Evolutionary conservation across 2,888 invertebrate species (phyloP).

Genomic region (Heliconius erato): DNA sequence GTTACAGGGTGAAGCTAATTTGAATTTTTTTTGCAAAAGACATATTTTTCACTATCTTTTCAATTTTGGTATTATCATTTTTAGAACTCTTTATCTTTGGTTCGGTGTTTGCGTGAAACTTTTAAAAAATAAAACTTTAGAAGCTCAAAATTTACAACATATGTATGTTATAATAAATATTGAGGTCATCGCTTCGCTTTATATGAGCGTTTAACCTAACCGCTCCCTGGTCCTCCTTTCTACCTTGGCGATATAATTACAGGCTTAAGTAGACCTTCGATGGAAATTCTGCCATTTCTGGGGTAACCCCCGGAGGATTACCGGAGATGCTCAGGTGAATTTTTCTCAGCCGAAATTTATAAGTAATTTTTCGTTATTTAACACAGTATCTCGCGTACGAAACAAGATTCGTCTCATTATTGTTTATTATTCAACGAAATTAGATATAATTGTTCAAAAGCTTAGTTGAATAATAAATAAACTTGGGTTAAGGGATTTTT

Average conservation of each 20-base stretch:
- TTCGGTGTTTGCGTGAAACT: too few relatives aligned
- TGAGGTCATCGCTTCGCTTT: slow-evolving; percentile 11
- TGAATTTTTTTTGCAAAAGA: too few relatives aligned
- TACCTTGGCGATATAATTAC: slow-evolving; percentile 68
- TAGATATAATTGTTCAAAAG: background rate
- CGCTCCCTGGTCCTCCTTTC: slow-evolving; percentile 49
- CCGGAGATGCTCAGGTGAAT: slow-evolving; percentile 49
- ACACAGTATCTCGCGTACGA: slow-evolving; percentile 15
- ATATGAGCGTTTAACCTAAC: slow-evolving; percentile 43
- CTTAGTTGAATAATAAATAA: background rate
- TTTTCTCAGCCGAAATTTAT: slow-evolving; percentile 43
- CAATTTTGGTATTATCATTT: too few relatives aligned
- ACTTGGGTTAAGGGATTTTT: background rate
- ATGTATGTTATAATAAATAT: background rate
- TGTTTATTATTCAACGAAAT: background rate
- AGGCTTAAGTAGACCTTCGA: slow-evolving; percentile 58
- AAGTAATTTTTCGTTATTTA: slow-evolving; percentile 40
- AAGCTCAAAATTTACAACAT: too few relatives aligned
- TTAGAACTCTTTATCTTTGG: too few relatives aligned
- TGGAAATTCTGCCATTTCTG: slow-evolving; percentile 51
- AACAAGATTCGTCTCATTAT: slow-evolving; percentile 22
- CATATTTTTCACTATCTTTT: too few relatives aligned
- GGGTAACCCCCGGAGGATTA: slow-evolving; percentile 51
- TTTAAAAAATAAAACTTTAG: too few relatives aligned
- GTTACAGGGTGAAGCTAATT: too few relatives aligned